Percentiles rank a stretch among this genome's conserved stretches.
These are phyloP conservation scores for Euclidia mi DNA, from an alignment of 2,888 invertebrate species.

Conservation along the genomic window DNA sequence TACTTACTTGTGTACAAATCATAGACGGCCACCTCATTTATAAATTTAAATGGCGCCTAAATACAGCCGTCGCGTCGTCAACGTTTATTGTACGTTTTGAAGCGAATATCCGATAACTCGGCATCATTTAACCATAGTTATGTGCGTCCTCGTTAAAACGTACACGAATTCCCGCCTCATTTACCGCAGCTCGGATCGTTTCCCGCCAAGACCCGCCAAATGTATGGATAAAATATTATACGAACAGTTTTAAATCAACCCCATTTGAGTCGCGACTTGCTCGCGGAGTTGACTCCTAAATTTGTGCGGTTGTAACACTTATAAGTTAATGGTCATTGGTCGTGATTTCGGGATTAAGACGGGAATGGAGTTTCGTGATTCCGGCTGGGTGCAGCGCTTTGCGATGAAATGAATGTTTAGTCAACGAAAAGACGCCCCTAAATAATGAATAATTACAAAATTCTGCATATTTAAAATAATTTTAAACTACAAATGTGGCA, in stretches of 20 bases:
- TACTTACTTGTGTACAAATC: too few relatives aligned
- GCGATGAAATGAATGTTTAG: neutral
- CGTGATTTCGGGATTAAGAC: conserved; percentile 7
- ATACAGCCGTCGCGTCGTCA: neutral
- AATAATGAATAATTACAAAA: too few relatives aligned
- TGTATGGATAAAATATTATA: conserved; percentile 50
- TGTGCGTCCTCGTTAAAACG: conserved; percentile 53
- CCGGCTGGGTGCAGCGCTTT: conserved; percentile 4
- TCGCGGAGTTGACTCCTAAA: conserved; percentile 9
- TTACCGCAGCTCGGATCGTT: conserved; percentile 31
- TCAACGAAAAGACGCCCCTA: conserved; percentile 6
- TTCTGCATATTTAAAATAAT: too few relatives aligned
- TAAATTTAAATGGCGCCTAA: neutral
- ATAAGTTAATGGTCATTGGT: conserved; percentile 12
- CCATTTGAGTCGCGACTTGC: conserved; percentile 13
- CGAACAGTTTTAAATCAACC: conserved; percentile 46
- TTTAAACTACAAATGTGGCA: too few relatives aligned
- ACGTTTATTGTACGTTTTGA: conserved; percentile 39
- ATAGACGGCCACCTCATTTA: neutral
- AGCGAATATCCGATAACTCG: conserved; percentile 45
- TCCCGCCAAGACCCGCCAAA: conserved; percentile 32
- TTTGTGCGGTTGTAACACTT: conserved; percentile 5
- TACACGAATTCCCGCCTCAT: conserved; percentile 54
- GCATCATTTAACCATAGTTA: conserved; percentile 49
- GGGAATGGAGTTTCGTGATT: conserved; percentile 6